Evolutionary conservation across 2,797 vertebrate genomes (phyloP).

Genomic region (Gallinago nigripennis): DNA sequence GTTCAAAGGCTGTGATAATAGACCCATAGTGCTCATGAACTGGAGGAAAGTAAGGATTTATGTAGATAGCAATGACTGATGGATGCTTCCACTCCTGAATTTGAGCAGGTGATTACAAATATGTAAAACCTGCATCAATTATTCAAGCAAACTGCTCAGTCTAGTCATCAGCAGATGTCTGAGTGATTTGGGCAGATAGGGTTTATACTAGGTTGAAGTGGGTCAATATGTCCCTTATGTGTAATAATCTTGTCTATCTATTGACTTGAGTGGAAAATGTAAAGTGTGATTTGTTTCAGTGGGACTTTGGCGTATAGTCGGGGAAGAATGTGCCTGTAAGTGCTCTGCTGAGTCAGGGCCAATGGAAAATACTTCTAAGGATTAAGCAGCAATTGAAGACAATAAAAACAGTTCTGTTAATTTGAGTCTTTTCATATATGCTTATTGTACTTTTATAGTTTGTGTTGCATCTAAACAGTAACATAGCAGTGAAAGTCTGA

Average conservation of each 20-base stretch:
- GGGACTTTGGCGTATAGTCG: background rate
- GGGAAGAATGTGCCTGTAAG: background rate
- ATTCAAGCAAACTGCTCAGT: background rate
- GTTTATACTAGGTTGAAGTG: background rate
- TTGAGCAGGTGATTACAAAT: background rate
- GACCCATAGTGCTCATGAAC: background rate
- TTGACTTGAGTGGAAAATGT: background rate
- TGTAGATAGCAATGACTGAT: background rate
- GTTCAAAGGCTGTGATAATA: background rate
- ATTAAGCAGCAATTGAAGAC: background rate
- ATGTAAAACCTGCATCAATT: background rate
- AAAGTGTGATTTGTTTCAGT: background rate
- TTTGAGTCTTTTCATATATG: background rate
- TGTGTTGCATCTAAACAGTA: background rate
- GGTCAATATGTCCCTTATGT: background rate
- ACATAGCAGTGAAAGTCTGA: background rate
- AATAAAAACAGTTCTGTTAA: background rate
- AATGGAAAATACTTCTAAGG: background rate
- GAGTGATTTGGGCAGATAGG: background rate
- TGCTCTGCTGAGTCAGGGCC: background rate
- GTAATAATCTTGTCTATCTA: background rate
- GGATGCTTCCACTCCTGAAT: background rate
- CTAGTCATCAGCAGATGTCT: background rate
- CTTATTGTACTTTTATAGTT: background rate
- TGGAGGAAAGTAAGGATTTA: background rate